These are phyloP conservation scores for Bedellia somnulentella DNA, from an alignment of 2,888 invertebrate genomes.

Conservation along the genomic window DNA sequence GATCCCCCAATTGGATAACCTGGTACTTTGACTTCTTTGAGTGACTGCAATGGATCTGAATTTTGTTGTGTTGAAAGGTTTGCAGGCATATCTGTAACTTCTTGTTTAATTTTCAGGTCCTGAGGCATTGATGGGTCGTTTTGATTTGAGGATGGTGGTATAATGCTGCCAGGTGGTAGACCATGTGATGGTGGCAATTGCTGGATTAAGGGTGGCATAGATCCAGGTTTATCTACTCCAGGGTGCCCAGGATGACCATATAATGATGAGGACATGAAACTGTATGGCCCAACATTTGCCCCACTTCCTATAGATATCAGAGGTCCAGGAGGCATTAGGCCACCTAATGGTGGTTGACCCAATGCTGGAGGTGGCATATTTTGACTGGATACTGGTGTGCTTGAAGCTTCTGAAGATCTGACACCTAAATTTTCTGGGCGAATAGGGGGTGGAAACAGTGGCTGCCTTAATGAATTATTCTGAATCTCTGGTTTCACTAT, in stretches of 20 bases:
- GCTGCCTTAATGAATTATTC: conserved; percentile 24
- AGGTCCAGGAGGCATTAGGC: conserved; percentile 60
- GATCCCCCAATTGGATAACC: conserved; percentile 65
- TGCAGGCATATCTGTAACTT: conserved; percentile 56
- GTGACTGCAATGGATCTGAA: conserved; percentile 73
- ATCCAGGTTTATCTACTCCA: conserved; percentile 40
- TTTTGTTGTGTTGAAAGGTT: conserved; percentile 53
- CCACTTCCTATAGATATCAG: conserved; percentile 63
- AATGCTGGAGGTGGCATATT: conserved; percentile 46
- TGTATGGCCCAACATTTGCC: conserved; percentile 61
- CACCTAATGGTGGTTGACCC: conserved; percentile 60
- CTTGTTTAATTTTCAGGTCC: conserved; percentile 55
- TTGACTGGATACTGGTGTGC: conserved; percentile 33
- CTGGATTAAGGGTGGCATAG: conserved; percentile 38
- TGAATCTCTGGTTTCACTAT: conserved; percentile 32
- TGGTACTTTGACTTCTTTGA: conserved; percentile 79
- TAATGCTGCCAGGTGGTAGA: conserved; percentile 26
- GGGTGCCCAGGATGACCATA: conserved; percentile 23
- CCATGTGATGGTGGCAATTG: conserved; percentile 38
- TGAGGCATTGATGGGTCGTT: conserved; percentile 51
- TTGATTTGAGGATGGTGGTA: conserved; percentile 29
- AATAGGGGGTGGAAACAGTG: conserved; percentile 34
- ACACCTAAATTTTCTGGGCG: conserved; percentile 43
- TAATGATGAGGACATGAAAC: conserved; percentile 58
- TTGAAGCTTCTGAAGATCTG: conserved; percentile 32